Evolutionary conservation across 2,113 vertebrate genomes (phyloP), one percentile per base, ranked within the genome.

Genomic region (Alectura lathami): DNA sequence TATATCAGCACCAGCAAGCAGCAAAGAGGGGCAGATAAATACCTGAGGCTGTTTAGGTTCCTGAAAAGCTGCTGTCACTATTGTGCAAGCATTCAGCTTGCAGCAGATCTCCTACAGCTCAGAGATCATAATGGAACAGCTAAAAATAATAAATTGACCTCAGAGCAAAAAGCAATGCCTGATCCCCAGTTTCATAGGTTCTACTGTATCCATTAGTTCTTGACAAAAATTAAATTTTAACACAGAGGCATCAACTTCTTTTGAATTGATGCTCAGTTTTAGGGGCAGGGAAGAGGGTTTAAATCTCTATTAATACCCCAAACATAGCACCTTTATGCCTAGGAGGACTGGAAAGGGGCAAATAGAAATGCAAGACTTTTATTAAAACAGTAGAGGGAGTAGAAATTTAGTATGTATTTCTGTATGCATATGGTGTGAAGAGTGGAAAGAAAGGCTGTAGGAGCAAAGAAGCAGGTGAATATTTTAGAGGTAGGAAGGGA

Each of bases 1-100:
- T 1, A 32, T 16, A 83, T 24, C 40, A 48, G 20, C 62, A 83
- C 17, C 16, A 64, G 67, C 13, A 6, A 70, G 36, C 63, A 57
- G 17, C 16, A 53, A n/a, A n/a, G 24, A n/a, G 6, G 0, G 0
- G n/a, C 30, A 68, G n/a, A 59, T 62, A 11, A 78, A 64, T 45
- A 60, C 12, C 36, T 76, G 27, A 77, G 53, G 13, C 18, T 64
- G 16, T 78, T 45, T 30, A 38, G 4, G 20, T 38, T 89, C n/a
- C 63, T 62, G 42, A 76, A 89, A 79, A 77, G 36, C 40, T 79
- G n/a, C n/a, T 16, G 1, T 73, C 45, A 43, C 42, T 51, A 38
- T 11, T 70, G 8, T 6, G 6, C 68, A 78, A 48, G 16, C 26
- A 34, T 79, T 73, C 30, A 11, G 18, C 34, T 69, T 76, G 21